phyloP scores from a whole-genome alignment of 2,888 invertebrate species.

The Agapostemon virescens region DNA sequence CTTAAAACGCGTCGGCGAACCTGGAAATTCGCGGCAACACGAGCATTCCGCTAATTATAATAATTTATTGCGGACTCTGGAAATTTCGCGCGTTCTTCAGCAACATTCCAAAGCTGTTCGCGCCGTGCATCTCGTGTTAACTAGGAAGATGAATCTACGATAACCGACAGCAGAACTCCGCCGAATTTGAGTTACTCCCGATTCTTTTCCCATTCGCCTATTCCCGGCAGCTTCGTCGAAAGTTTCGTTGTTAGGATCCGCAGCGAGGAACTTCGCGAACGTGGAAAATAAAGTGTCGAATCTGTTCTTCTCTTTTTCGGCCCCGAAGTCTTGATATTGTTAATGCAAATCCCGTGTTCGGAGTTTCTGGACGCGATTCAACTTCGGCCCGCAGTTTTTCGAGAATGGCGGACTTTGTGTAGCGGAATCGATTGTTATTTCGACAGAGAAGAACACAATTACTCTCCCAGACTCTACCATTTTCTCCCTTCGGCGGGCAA shows the following conservation, averaged over 20 bases:
- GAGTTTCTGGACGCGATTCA: neutral
- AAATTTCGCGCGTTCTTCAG: neutral
- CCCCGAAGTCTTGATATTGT: neutral
- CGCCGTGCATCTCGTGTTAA: neutral
- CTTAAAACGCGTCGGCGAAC: neutral
- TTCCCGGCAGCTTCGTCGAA: neutral
- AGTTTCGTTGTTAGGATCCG: neutral
- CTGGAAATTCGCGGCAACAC: neutral
- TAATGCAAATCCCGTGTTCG: conserved; percentile 11
- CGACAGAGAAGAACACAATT: no score
- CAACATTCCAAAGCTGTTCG: neutral
- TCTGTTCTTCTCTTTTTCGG: neutral
- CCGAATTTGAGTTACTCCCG: neutral
- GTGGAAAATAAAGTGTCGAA: conserved; percentile 10
- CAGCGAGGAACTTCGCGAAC: neutral
- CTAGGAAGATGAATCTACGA: neutral
- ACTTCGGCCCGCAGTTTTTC: neutral
- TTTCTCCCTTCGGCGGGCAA: neutral
- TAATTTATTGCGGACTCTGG: neutral
- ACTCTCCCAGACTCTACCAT: no score
- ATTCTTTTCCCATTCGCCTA: neutral
- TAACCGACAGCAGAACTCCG: neutral
- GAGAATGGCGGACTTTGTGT: neutral
- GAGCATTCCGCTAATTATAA: neutral
- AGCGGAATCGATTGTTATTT: conserved; percentile 7